Evolutionary conservation across 2,888 invertebrate species (phyloP), one percentile per base, ranked within the genome.

Genomic region (Fragum sueziense): DNA sequence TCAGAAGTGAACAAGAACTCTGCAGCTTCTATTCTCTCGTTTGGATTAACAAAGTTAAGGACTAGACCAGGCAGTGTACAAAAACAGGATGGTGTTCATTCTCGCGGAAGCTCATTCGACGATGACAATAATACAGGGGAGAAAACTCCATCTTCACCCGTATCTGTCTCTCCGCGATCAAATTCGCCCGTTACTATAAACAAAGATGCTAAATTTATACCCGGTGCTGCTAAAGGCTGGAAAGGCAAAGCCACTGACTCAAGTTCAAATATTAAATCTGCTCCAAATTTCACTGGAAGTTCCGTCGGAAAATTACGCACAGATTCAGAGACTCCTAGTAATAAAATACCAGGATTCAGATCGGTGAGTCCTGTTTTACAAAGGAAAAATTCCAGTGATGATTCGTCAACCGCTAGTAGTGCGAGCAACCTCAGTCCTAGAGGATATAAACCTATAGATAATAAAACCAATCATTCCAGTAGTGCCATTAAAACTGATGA

Each of bases 201-300:
- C 34, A 76, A 71, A 51, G 72, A 68, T 14, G 72, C 72, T 2
- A 84, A 81, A 67, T 76, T 71, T 57, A 61, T 81, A 41, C 79
- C 79, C 27, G 84, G 84, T 37, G 79, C 62, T 27, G 74, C 84
- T 6, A 81, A 65, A 61, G 84, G 84, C 14, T 84, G 84, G 84
- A 84, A 84, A 72, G 62, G 62, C 29, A 76, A 51, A 51, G 47
- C n/a, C 29, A 71, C 68, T 29, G 74, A 67, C 20, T 31, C 51
- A 17, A 54, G 29, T 25, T 57, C 67, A 7, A 70, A 69, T 20
- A 17, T 22, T 25, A 74, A 73, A 22, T 70, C 70, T 17, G 37
- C 17, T n/a, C 41, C 65, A 9, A 81, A 77, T 20, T 82, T 82
- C 34, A 69, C 62, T 61, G 79, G 67, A 17, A 79, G 79, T 74